Evolutionary conservation across 2,797 vertebrate genomes (phyloP), one percentile per base, ranked within the genome.

Genomic region (Atherinosoma microstoma): DNA sequence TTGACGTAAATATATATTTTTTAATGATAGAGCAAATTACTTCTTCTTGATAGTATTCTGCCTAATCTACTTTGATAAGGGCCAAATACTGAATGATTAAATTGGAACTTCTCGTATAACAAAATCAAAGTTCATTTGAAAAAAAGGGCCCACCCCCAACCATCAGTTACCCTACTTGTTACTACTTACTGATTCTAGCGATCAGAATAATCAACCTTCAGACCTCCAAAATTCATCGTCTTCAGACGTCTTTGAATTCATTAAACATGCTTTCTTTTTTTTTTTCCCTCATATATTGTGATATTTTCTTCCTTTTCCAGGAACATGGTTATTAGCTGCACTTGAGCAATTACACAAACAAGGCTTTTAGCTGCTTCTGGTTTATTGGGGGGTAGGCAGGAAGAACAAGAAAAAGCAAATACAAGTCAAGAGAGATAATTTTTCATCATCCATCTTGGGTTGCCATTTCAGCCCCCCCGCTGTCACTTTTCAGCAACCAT

Each of bases 401-500:
- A 58, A 42, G 70, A 63, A 18, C 18, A 13, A 11, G 15, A 57
- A 49, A 69, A 51, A 18, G 20, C 47, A 76, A 84, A 80, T 69
- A 59, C 58, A 75, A 67, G 67, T 70, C 29, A 53, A 60, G 47
- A 76, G 68, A 59, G 70, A 62, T 75, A 86, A 76, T 87, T 85
- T 77, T 45, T 73, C 4, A 34, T 79, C 82, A 82, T 89, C 70
- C 62, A 60, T 87, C 80, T 86, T 49, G 36, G 36, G 45, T 75
- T 80, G 71, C 34, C 63, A 49, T 76, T 76, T 80, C 38, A 67
- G 20, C n/a, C 64, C 22, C 65, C 40, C 51, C 32, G 70, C 67
- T 79, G 76, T 84, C 86, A 82, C 78, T 87, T 78, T 88, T 75
- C 83, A 84, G 79, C 80, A 85, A 72, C 73, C 78, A 84, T 91